Conservation (phyloP, 2,113 vertebrate species). For the Blennius ocellaris region DNA sequence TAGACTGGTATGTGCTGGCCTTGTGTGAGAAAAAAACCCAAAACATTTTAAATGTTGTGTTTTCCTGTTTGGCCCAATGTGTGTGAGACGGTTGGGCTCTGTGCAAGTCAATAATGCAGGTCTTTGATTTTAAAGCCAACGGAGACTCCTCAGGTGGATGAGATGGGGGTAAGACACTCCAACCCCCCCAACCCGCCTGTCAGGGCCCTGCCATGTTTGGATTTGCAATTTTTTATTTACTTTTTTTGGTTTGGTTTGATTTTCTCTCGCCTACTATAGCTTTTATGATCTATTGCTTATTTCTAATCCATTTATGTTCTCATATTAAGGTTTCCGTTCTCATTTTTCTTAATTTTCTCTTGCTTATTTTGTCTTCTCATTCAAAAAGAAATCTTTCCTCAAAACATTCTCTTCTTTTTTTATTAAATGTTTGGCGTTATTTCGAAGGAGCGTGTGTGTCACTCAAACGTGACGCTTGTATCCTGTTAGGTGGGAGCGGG, state of each 20-base stretch:
- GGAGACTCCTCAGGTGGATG: constrained; percentile 97
- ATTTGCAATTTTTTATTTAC: constrained; percentile 74
- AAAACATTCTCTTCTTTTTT: constrained; percentile 46
- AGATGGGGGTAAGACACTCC: constrained; percentile 96
- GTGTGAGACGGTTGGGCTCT: constrained; percentile 57
- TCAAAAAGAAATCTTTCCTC: constrained; percentile 75
- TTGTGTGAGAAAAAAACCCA: constrained; percentile 45
- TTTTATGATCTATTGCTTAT: constrained; percentile 48
- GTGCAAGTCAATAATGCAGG: constrained; percentile 82
- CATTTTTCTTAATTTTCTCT: constrained; percentile 44
- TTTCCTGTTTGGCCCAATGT: constrained; percentile 56
- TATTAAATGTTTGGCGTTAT: constrained; percentile 64
- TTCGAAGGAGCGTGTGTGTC: constrained; percentile 73
- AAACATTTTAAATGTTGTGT: constrained; percentile 58
- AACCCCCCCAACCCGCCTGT: constrained; percentile 63
- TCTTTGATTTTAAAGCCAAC: constrained; percentile 97
- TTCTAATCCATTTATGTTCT: constrained; percentile 43
- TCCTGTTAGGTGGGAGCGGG: constrained; percentile 61
- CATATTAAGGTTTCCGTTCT: constrained; percentile 56
- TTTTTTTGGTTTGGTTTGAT: constrained; percentile 28
- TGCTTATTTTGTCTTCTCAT: constrained; percentile 74
- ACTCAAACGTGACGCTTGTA: constrained; percentile 78
- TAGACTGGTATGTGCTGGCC: constrained; percentile 42
- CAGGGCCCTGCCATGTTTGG: constrained; percentile 86
- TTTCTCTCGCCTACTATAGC: constrained; percentile 39